Evolutionary conservation across 1,140 invertebrate species (phyloP), one percentile per base, ranked within the genome.

Genomic region (Plodia interpunctella): DNA sequence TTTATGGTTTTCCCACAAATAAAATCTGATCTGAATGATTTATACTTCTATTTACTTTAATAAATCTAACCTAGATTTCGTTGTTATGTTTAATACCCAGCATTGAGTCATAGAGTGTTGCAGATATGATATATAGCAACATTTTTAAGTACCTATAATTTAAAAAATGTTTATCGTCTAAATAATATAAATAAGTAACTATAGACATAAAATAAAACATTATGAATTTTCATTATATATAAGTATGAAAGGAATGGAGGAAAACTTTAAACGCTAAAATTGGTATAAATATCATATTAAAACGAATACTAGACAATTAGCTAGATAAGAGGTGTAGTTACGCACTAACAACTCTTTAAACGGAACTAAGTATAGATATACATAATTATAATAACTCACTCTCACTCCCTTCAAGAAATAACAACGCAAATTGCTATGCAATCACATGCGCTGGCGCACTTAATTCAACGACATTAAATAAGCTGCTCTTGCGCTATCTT

Each of bases 391-490:
- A 74, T 76, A 78, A 70, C 55, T 81, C 72, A 77, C 65, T 66
- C 59, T 64, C 54, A 51, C 59, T 63, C 62, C 64, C 67, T 68
- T 72, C 65, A 68, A 67, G 62, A 65, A 68, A 54, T 62, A 72
- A 71, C 68, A 63, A 60, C 58, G 59, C 60, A 60, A 69, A 68
- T 69, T 62, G 60, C 73, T 68, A 80, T 80, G 74, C 73, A 79
- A 82, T 79, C 74, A 78, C 70, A 77, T 75, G 77, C 77, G 74
- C 70, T 62, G 55, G 68, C 72, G 72, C 72, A 77, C 65, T 78
- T 83, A 74, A 83, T 82, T 78, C 74, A 76, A 68, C 64, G 60
- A 74, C 74, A 83, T 70, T 76, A n/a, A n/a, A n/a, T 75, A 74
- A 72, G 70, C 70, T 57, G 59, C 25, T 62, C 68, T 18, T 50